Evolutionary conservation across 2,797 vertebrate species (phyloP), one percentile per base, ranked within the genome.

Genomic region (Euthynnus affinis): DNA sequence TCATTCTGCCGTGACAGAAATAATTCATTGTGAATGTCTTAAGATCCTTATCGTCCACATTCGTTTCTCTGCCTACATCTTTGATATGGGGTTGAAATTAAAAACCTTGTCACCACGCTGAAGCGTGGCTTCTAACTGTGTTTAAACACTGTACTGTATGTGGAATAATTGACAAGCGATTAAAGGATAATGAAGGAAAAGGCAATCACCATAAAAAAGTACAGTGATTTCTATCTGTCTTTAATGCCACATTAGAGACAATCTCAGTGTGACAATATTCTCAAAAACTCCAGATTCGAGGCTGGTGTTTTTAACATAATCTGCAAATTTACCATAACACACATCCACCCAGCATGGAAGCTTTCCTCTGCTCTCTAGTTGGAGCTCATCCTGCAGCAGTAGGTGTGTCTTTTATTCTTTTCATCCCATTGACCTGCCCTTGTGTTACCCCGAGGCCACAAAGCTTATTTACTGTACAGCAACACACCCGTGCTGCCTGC

Each of bases 401-500:
- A 66, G 57, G 60, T 80, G 46, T 22, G 74, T 64, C 40, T 81
- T 53, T 61, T 56, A 49, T 67, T 62, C 23, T 52, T 68, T 37
- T 75, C 73, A 69, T 85, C 48, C 59, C 2, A 1, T 6, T 81
- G 87, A 79, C 82, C 73, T 78, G 65, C 18, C 60, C 66, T 63
- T 40, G 42, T 49, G 40, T 25, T 5, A 55, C 83, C 81, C 61
- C 2, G 61, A 66, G 64, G 81, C 66, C 42, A 4, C 58, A 0
- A 55, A 57, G 61, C 67, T 70, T 86, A 79, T 80, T 83, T 74
- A 82, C 62, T 68, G 48, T 58, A 46, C 25, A 46, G 18, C 23
- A 32, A 52, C 48, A 72, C 65, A 42, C 25, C 27, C 20, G 1
- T 46, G 23, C 53, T 9, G 37, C 51, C 3, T 53, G 37, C 72